These are phyloP conservation scores for Chesias legatella DNA, from an alignment of 2,888 invertebrate species.

Conservation along the genomic window DNA sequence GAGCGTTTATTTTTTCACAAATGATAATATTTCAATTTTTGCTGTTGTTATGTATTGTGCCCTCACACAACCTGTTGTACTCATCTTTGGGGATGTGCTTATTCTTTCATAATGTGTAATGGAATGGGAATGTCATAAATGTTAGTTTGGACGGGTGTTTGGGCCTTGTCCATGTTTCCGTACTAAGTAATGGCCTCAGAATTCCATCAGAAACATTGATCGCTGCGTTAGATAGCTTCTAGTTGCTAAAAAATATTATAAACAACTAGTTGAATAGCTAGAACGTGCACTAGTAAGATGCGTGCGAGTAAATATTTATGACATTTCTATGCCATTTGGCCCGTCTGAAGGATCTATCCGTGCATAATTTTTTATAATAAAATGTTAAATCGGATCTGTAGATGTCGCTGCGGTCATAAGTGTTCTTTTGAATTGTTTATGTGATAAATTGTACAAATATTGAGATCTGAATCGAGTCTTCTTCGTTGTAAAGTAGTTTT, in stretches of 20 bases:
- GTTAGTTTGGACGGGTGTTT: not conserved
- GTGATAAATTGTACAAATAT: slow-evolving; percentile 74
- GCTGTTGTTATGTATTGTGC: slow-evolving; percentile 25
- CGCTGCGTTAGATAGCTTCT: not conserved
- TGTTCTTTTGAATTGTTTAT: slow-evolving; percentile 64
- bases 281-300: too few species aligned
- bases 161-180: not conserved
- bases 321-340: slow-evolving; percentile 7
- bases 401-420: slow-evolving; percentile 44
- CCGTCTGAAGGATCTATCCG: slow-evolving; percentile 26
- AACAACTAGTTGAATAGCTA: too few species aligned
- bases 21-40: slow-evolving; percentile 47
- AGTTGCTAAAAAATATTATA: too few species aligned
- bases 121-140: slow-evolving; percentile 4
- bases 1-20: slow-evolving; percentile 70
- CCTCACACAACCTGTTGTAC: slow-evolving; percentile 29
- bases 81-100: slow-evolving; percentile 8
- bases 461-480: slow-evolving; percentile 70
- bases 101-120: not conserved
- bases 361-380: slow-evolving; percentile 39
- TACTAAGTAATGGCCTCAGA: too few species aligned
- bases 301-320: too few species aligned
- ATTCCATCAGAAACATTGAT: too few species aligned
- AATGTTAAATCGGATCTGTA: slow-evolving; percentile 21
- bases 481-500: slow-evolving; percentile 60